Evolutionary conservation across 1,140 invertebrate species (phyloP).

Genomic region (Grapholita molesta): DNA sequence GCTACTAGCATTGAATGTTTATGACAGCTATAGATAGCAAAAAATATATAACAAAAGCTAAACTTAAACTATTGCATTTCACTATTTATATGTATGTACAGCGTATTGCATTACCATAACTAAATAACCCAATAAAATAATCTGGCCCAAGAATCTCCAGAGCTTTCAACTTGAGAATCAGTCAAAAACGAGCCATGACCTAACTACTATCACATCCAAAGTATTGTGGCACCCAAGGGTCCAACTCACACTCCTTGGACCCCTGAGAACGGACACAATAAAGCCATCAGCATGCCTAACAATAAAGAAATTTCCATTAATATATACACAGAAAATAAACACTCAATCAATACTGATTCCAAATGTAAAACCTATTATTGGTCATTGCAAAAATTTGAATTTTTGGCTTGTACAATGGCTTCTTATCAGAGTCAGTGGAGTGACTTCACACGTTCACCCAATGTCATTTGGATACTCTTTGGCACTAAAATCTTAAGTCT

Average conservation of each 20-base stretch:
- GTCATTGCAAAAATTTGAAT: conserved; percentile 23
- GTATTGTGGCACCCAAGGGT: background rate
- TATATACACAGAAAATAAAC: conserved; percentile 6
- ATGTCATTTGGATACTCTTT: conserved; percentile 73
- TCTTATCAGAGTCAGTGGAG: conserved; percentile 52
- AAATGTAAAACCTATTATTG: conserved; percentile 6
- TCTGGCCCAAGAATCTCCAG: background rate
- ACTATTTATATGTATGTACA: conserved; percentile 16
- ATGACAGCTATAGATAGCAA: conserved; percentile 44
- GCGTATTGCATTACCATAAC: background rate
- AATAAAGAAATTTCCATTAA: background rate
- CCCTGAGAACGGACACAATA: background rate
- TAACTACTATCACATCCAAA: background rate
- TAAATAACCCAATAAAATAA: background rate
- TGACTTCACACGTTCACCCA: conserved; percentile 51
- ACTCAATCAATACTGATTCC: conserved; percentile 25
- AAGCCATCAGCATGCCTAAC: background rate
- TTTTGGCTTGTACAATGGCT: conserved; percentile 69
- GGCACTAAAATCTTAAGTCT: conserved; percentile 71
- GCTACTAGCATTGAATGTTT: conserved; percentile 61
- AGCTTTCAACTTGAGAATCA: background rate
- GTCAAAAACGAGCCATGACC: background rate
- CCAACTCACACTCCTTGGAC: background rate
- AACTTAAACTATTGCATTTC: conserved; percentile 1
- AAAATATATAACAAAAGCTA: conserved; percentile 33